A percentile compares a stretch with the other conserved stretches of the same genome.
Conservation (phyloP, 2,888 invertebrate species). For the Balanococcus diminutus region DNA sequence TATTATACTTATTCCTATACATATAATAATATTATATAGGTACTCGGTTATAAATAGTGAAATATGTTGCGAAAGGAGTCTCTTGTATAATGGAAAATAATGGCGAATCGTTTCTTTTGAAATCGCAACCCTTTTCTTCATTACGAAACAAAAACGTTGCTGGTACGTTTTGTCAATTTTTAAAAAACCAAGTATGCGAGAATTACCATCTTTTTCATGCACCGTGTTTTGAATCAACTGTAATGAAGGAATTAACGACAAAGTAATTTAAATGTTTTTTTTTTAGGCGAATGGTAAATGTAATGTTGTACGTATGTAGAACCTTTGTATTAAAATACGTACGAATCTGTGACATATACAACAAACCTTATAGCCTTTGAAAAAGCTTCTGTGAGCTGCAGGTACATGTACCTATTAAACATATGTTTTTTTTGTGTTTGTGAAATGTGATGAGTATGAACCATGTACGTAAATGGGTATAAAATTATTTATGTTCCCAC, state of each 20-base stretch:
- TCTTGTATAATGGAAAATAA: not conserved
- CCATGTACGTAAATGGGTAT: too few species aligned
- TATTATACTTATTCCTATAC: too few species aligned
- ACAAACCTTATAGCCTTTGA: too few species aligned
- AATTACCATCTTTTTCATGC: not conserved
- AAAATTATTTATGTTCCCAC: too few species aligned
- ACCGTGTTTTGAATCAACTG: not conserved
- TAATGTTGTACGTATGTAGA: not conserved
- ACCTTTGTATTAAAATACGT: too few species aligned
- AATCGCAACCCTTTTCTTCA: slow-evolving; percentile 2
- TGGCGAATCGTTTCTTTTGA: not conserved
- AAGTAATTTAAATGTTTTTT: not conserved
- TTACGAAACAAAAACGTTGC: not conserved
- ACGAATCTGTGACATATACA: too few species aligned
- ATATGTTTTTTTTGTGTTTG: too few species aligned
- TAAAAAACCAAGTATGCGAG: not conserved
- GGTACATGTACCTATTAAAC: too few species aligned
- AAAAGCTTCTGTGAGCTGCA: too few species aligned
- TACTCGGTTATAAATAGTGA: not conserved
- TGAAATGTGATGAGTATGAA: too few species aligned
- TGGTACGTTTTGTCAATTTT: not conserved
- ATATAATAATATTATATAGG: not conserved
- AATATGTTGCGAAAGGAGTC: not conserved
- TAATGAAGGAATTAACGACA: not conserved
- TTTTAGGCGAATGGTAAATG: not conserved